Base-by-base conservation (phyloP, 2,797 vertebrate species). In the Loriculus beryllinus region DNA sequence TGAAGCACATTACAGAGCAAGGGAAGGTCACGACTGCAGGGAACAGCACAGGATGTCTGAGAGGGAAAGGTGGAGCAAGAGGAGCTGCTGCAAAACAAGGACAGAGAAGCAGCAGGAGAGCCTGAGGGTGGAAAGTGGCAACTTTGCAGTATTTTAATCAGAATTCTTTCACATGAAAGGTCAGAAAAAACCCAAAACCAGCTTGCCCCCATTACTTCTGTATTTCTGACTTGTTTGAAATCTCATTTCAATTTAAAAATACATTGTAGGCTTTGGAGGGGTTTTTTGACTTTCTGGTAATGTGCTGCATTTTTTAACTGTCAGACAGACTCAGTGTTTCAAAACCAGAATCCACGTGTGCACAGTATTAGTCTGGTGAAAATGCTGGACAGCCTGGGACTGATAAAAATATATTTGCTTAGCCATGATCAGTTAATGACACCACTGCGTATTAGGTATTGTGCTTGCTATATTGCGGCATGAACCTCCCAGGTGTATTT, bases 11-110 rank as follows among this genome's bases (percentile, higher is more conserved):
- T 83, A 76, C 33, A 80, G 74, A 69, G 77, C 1, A 1, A 67
- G 48, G 60, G n/a, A 82, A 88, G 59, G 82, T 88, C 81, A 76
- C 21, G 59, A 54, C 52, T 80, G 49, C 65, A 57, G 70, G 54
- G 68, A 82, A 42, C 82, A 68, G 88, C 52, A 35, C 65, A 83
- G 67, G 76, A 78, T 88, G 74, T 60, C 74, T 96, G 82, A 76
- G 74, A 42, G 82, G 63, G 62, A 86, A 88, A 84, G 81, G 74
- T 79, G 67, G 88, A 54, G 74, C 4, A 1, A 67, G 51, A 78
- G 35, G 35, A 85, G 25, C 48, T 85, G 79, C 71, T 74, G 68
- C 51, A 75, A 82, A 81, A 68, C 40, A 79, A 81, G 67, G 83
- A 37, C 33, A 48, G 79, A 87, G 57, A 80, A 82, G 40, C 59